Percentiles rank a stretch among this genome's conserved stretches.
Conservation (phyloP, 2,888 invertebrate genomes). For the Zhuqinia jingwanae region DNA sequence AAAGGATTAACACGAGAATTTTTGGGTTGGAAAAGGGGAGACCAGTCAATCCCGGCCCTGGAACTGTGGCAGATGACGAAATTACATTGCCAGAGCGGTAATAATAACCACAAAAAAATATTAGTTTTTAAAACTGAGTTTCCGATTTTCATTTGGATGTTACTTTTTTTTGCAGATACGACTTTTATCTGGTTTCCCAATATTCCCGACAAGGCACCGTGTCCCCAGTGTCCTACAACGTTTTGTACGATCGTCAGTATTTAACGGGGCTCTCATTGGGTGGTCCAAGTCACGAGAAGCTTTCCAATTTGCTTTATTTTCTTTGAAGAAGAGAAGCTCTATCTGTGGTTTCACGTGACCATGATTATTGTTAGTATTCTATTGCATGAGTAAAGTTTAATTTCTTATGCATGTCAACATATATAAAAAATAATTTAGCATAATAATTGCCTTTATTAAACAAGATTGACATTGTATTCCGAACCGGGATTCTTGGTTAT, state of each 20-base stretch:
- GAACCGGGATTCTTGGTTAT: too few relatives aligned
- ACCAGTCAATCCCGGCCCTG: conserved; percentile 86
- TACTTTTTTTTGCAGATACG: conserved; percentile 88
- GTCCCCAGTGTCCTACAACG: conserved; percentile 93
- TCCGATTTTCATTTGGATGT: too few relatives aligned
- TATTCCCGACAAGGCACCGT: conserved; percentile 94
- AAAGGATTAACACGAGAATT: conserved; percentile 86
- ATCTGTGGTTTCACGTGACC: too few relatives aligned
- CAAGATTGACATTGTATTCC: too few relatives aligned
- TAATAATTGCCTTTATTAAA: too few relatives aligned
- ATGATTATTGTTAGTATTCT: too few relatives aligned
- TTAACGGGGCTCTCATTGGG: conserved; percentile 80
- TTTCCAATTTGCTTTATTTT: conserved; percentile 40
- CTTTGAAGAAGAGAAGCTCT: too few relatives aligned
- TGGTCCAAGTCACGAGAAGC: conserved; percentile 47
- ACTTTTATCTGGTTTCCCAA: conserved; percentile 95
- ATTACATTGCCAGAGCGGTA: conserved; percentile 88
- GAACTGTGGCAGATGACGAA: conserved; percentile 92
- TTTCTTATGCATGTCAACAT: too few relatives aligned
- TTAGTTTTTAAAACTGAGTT: too few relatives aligned
- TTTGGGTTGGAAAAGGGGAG: background rate
- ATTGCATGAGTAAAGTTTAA: too few relatives aligned
- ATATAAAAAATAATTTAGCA: too few relatives aligned
- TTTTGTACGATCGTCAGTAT: conserved; percentile 87
- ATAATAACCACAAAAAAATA: too few relatives aligned